These are phyloP conservation scores for Amyelois transitella DNA, from an alignment of 1,140 invertebrate genomes.

Conservation along the genomic window DNA sequence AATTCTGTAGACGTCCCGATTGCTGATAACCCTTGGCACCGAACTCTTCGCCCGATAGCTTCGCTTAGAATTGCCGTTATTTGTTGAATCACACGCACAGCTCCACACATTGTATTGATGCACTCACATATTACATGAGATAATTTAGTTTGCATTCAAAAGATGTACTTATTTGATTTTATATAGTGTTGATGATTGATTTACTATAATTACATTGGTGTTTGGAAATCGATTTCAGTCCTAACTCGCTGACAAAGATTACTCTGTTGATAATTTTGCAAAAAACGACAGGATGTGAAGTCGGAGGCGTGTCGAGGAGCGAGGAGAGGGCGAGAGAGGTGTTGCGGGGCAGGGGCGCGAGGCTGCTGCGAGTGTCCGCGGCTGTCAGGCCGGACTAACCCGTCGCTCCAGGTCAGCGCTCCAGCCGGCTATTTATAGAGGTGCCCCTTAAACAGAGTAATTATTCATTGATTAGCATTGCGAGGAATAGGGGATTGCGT, in stretches of 20 bases:
- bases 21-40: slow-evolving; percentile 61
- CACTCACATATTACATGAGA: slow-evolving; percentile 14
- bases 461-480: slow-evolving; percentile 74
- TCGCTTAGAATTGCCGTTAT: slow-evolving; percentile 55
- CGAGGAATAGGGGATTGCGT: slow-evolving; percentile 72
- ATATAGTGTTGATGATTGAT: neutral
- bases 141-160: neutral
- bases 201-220: neutral
- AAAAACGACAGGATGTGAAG: slow-evolving; percentile 58
- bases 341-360: slow-evolving; percentile 25
- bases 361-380: slow-evolving; percentile 58
- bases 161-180: neutral
- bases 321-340: slow-evolving; percentile 14
- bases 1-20: slow-evolving; percentile 42
- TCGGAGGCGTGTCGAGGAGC: slow-evolving; percentile 49
- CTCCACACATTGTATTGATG: slow-evolving; percentile 33
- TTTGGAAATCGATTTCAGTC: slow-evolving; percentile 12
- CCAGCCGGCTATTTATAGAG: slow-evolving; percentile 72
- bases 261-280: slow-evolving; percentile 50
- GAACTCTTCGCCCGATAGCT: slow-evolving; percentile 40
- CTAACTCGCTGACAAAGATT: slow-evolving; percentile 36
- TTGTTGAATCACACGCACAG: slow-evolving; percentile 52
- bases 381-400: slow-evolving; percentile 68
- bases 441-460: slow-evolving; percentile 74
- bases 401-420: slow-evolving; percentile 73